Evolutionary conservation across 2,888 invertebrate species (phyloP).

Genomic region (Ganaspis brasiliensis): DNA sequence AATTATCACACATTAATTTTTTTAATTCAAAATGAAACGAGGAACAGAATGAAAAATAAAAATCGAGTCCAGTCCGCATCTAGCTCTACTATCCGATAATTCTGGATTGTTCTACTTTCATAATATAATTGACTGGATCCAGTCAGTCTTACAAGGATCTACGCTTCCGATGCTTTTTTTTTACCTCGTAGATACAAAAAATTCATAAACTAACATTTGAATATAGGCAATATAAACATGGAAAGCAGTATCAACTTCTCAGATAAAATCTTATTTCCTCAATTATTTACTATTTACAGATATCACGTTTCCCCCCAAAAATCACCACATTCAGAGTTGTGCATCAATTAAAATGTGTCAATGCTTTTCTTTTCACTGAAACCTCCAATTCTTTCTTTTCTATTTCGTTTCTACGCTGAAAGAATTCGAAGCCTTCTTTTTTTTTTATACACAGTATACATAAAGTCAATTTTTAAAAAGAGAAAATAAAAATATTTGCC

Average conservation of each 20-base stretch:
- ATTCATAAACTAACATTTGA: conserved; percentile 56
- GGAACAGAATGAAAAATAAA: conserved; percentile 12
- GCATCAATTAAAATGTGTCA: conserved; percentile 48
- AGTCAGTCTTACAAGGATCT: conserved; percentile 56
- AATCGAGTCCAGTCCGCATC: conserved; percentile 34
- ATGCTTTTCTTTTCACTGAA: conserved; percentile 41
- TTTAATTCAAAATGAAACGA: not conserved
- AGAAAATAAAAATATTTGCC: not conserved
- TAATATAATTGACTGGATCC: conserved; percentile 57
- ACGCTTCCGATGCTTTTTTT: conserved; percentile 25
- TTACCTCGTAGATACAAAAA: conserved; percentile 50
- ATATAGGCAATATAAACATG: conserved; percentile 51
- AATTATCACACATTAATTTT: conserved; percentile 9
- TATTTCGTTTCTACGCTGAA: conserved; percentile 35
- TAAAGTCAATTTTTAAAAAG: not conserved
- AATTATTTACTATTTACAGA: conserved; percentile 61
- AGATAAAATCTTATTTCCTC: conserved; percentile 47
- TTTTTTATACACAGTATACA: not conserved
- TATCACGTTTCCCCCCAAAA: conserved; percentile 54
- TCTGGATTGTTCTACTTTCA: conserved; percentile 55
- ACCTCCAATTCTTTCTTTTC: conserved; percentile 47
- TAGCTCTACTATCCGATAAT: conserved; percentile 31
- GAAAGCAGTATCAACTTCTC: conserved; percentile 51
- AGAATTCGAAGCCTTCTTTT: conserved; percentile 30
- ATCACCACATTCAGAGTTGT: conserved; percentile 48